These are phyloP conservation scores for Zaprionus ornatus DNA, from an alignment of 1,140 invertebrate genomes.

Conservation along the genomic window DNA sequence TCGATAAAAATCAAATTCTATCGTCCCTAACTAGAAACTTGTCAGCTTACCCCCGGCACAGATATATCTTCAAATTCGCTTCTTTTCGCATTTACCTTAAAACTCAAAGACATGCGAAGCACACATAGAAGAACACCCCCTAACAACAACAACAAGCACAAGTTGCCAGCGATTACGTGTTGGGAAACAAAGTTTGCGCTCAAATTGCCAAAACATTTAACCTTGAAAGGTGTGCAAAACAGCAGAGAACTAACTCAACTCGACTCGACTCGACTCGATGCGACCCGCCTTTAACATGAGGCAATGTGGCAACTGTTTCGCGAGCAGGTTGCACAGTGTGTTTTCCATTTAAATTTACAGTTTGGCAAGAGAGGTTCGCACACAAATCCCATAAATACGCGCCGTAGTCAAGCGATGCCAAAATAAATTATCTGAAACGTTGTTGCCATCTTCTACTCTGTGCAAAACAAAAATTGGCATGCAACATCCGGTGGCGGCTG, in stretches of 20 bases:
- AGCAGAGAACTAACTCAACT: not conserved
- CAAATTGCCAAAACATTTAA: slow-evolving; percentile 53
- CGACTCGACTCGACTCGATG: not conserved
- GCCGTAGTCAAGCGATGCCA: slow-evolving; percentile 60
- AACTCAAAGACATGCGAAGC: slow-evolving; percentile 22
- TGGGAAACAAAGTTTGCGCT: slow-evolving; percentile 34
- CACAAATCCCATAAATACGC: slow-evolving; percentile 75
- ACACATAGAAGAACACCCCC: not conserved
- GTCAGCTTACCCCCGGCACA: not conserved
- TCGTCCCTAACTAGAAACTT: slow-evolving; percentile 6
- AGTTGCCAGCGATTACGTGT: slow-evolving; percentile 42
- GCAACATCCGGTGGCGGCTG: slow-evolving; percentile 77
- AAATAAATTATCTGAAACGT: slow-evolving; percentile 78
- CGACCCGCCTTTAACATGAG: slow-evolving; percentile 10
- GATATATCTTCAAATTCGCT: not conserved
- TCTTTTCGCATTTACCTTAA: not conserved
- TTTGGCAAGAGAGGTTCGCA: slow-evolving; percentile 60
- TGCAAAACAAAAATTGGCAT: slow-evolving; percentile 72
- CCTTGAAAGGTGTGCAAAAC: slow-evolving; percentile 54
- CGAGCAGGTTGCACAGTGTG: not conserved
- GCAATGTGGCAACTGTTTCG: not conserved
- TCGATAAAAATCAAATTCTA: not conserved
- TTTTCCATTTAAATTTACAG: slow-evolving; percentile 41
- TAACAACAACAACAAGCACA: slow-evolving; percentile 19
- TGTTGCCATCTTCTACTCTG: slow-evolving; percentile 22